Base-by-base conservation (phyloP, 2,888 invertebrate genomes). In the Ceraclea dissimilis region DNA sequence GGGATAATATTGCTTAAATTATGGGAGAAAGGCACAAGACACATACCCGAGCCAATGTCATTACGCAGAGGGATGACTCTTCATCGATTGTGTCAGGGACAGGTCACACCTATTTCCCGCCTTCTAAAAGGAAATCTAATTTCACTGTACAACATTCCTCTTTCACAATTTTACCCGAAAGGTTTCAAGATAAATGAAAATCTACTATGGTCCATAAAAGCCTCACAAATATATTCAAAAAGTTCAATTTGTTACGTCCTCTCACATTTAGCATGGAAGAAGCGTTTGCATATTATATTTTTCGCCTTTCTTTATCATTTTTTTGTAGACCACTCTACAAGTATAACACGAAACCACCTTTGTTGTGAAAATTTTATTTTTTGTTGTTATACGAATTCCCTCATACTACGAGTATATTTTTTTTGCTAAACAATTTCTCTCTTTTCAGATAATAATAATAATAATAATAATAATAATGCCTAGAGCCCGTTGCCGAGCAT, bases 1-100 rank as follows among this genome's bases (percentile, higher is more conserved):
- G 60, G 57, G 57, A 52, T 56, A 57, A 54, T 61, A 61, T 61
- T 61, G 57, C 60, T 58, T 56, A 61, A 61, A 61, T 61, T 61
- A 61, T 51, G 43, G 44, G 49, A 56, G 54, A 61, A 61, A 52
- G 50, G 58, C 57, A 49, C 31, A 31, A 51, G 49, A 51, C 53
- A 51, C 13, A 39, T 39, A 39, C 39, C 39, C 16, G 48, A 33
- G 51, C 58, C 60, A 54, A 56, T 56, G 58, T 58, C 60, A 60
- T 60, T 60, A 60, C 43, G 49, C 43, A 47, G 44, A 39, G 33
- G 49, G 52, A 55, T 57, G 52, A 56, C 50, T 52, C 51, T 31
- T 52, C 56, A 52, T 22, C 20, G 34, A 26, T 26, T 26, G 26
- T 26, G 26, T 26, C 26, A 26, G 26, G 26, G 26, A 26, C 26